phyloP scores from a whole-genome alignment of 2,888 invertebrate genomes.

The Diarsia dahlii region DNA sequence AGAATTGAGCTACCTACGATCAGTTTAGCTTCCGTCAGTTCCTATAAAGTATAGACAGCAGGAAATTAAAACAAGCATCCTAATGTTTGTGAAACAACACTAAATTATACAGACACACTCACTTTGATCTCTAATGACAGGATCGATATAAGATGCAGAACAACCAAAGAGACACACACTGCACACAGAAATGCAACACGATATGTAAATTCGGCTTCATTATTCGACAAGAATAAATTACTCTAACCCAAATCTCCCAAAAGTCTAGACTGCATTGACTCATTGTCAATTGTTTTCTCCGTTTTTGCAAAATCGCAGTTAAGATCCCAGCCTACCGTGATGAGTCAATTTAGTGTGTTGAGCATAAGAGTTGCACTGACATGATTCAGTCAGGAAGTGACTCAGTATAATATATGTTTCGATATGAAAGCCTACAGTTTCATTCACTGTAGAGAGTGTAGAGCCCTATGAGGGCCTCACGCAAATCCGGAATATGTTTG shows the following conservation, averaged over 20 bases:
- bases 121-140: not conserved
- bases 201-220: constrained; percentile 19
- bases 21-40: not conserved
- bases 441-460: not conserved
- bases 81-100: not conserved
- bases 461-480: not conserved
- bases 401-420: constrained; percentile 26
- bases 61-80: not conserved
- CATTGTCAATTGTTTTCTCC: constrained; percentile 25
- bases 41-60: not conserved
- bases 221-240: constrained; percentile 37
- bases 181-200: constrained; percentile 1
- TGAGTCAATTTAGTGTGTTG: constrained; percentile 49
- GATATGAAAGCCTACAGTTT: constrained; percentile 26
- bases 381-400: constrained; percentile 56
- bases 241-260: constrained; percentile 26
- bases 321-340: constrained; percentile 5
- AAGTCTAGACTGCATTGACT: constrained; percentile 59
- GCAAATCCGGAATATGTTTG: not conserved
- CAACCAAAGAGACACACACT: not conserved
- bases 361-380: constrained; percentile 7
- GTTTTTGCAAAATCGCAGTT: constrained; percentile 45
- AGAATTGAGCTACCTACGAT: not conserved
- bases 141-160: not conserved
- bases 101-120: not conserved